Conservation (phyloP, 2,113 vertebrate species). For the Scortum barcoo region DNA sequence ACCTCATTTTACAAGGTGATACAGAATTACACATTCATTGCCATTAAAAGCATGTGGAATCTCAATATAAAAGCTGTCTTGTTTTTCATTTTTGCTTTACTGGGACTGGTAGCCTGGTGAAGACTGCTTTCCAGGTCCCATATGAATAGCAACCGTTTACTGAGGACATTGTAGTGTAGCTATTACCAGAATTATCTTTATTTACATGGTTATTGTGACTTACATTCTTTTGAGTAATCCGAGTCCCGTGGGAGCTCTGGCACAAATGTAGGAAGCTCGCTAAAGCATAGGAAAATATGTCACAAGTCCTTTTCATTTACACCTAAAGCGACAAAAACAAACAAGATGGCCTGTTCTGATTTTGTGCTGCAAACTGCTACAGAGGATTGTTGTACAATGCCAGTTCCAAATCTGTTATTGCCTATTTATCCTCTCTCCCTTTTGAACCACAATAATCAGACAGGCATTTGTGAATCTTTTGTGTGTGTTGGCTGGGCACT, state of each 20-base stretch:
- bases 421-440: slow-evolving; percentile 43
- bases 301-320: slow-evolving; percentile 71
- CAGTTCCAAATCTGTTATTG: slow-evolving; percentile 54
- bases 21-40: slow-evolving; percentile 80
- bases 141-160: slow-evolving; percentile 43
- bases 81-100: slow-evolving; percentile 55
- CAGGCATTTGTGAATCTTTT: slow-evolving; percentile 53
- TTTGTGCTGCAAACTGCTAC: slow-evolving; percentile 56
- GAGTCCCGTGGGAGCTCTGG: slow-evolving; percentile 72
- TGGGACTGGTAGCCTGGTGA: slow-evolving; percentile 47
- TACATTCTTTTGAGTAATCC: slow-evolving; percentile 83
- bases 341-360: slow-evolving; percentile 27
- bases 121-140: slow-evolving; percentile 40
- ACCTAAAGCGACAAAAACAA: slow-evolving; percentile 39
- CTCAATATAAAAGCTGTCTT: slow-evolving; percentile 70
- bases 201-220: slow-evolving; percentile 76
- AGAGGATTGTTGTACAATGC: slow-evolving; percentile 41
- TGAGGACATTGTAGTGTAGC: slow-evolving; percentile 67
- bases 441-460: slow-evolving; percentile 45
- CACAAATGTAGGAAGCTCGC: slow-evolving; percentile 76
- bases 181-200: slow-evolving; percentile 72
- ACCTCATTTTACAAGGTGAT: slow-evolving; percentile 49
- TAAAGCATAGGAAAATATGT: slow-evolving; percentile 72
- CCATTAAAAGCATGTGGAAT: slow-evolving; percentile 69
- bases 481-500: slow-evolving; percentile 23